phyloP scores from a whole-genome alignment of 2,113 vertebrate species.

The Neodon shergylaensis region DNA sequence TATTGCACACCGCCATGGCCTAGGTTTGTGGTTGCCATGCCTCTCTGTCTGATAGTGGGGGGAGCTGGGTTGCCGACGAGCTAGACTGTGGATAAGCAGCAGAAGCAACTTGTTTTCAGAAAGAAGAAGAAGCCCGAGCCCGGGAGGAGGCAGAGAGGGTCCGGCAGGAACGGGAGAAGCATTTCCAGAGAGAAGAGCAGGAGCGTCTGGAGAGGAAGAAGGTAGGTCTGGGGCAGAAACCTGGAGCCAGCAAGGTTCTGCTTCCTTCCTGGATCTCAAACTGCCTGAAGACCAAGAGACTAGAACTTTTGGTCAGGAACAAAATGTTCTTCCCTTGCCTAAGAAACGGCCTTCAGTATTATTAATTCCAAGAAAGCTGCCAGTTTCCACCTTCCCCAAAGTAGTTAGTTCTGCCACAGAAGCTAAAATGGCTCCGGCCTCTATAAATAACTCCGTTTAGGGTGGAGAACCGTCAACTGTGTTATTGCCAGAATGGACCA shows the following conservation, averaged over 20 bases:
- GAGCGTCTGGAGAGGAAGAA: constrained; percentile 98
- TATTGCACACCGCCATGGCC: rapidly evolving
- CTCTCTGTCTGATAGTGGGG: not conserved
- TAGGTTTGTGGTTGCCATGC: rapidly evolving
- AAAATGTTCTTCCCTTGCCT: not conserved
- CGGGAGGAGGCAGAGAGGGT: constrained; percentile 92
- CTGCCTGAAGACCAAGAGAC: not conserved
- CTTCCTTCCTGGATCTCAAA: not conserved
- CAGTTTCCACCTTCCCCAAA: not conserved
- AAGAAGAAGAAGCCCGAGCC: constrained; percentile 93
- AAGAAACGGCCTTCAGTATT: not conserved
- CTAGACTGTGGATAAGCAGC: not conserved
- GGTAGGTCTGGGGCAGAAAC: constrained; percentile 81
- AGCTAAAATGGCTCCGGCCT: not conserved
- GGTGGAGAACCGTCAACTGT: not conserved
- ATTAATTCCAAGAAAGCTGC: not conserved
- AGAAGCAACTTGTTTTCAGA: constrained; percentile 72
- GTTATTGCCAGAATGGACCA: not conserved
- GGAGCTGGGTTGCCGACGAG: no score
- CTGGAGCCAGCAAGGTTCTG: not conserved
- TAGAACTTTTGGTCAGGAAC: not conserved
- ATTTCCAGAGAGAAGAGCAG: constrained; percentile 96
- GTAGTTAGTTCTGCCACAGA: not conserved
- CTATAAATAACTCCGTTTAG: not conserved
- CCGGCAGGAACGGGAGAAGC: constrained; percentile 93